Base-by-base conservation (phyloP, 1,140 invertebrate genomes). In the Liolophura sinensis region DNA sequence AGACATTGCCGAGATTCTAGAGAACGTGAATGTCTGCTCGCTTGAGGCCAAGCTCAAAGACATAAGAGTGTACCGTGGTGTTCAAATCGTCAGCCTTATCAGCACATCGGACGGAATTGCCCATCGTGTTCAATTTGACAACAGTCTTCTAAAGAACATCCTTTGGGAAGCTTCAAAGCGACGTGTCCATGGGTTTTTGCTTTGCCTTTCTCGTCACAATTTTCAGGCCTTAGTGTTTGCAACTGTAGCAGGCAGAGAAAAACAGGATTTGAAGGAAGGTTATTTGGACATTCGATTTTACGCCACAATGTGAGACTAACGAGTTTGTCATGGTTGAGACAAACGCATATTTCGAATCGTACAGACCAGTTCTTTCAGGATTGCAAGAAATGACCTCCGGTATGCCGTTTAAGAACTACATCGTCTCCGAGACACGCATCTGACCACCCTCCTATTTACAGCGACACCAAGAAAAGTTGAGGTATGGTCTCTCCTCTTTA, bases 101-200 rank as follows among this genome's bases (percentile, higher is more conserved):
- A 78, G 77, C 64, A 71, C 70, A 18, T 56, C 72, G 12, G 65
- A 64, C 51, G 77, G 78, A 5, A 57, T 81, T 18, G 61, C 65
- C 18, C 72, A 78, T 57, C 24, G 71, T 11, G 65, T 84, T 27
- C 65, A 70, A n/a, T 84, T 86, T 72, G 71, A 80, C 67, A 60
- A 68, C 1, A 60, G 67, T 4, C 50, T 62, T 9, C 65, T 79
- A 47, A 65, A 55, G 18, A 54, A 59, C 46, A 67, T 84, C 4
- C 74, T 81, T 3, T 85, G 84, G 85, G 67, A 77, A 27, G 62
- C 60, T 1, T 85, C 86, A 0, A 89, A 89, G 75, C 82, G 89
- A 58, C 87, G 94, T 40, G 87, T 92, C 75, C 89, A 83, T 81
- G 92, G 92, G 0, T 89, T 91, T 0, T 80, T 94, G n/a, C 71